A percentile compares a stretch with the other conserved stretches of the same genome.
Evolutionary conservation across 2,797 vertebrate species (phyloP).

Genomic region (Mergus octosetaceus): DNA sequence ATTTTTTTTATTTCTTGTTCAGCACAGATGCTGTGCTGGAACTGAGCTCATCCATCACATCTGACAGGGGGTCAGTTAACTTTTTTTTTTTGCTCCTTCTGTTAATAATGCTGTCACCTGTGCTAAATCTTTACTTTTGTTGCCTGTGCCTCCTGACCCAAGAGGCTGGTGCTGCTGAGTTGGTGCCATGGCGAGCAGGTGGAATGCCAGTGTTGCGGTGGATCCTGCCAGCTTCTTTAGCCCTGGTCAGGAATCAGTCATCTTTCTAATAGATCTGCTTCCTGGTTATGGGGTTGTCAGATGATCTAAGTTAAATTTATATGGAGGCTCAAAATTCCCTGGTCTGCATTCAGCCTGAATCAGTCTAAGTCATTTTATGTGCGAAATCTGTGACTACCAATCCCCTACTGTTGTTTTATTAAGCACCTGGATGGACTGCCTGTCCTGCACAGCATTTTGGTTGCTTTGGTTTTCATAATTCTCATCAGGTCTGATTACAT

Average conservation of each 20-base stretch:
- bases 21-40: neutral
- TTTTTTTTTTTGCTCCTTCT: neutral
- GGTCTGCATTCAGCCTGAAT: neutral
- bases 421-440: neutral
- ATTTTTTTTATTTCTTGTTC: too few relatives aligned
- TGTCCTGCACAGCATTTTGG: slow-evolving; percentile 25
- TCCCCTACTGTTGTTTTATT: slow-evolving; percentile 33
- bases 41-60: neutral
- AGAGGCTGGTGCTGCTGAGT: neutral
- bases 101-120: neutral
- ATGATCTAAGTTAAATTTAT: neutral
- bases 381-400: neutral
- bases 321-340: neutral
- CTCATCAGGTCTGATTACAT: neutral
- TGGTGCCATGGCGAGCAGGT: neutral
- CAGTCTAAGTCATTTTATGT: slow-evolving; percentile 18
- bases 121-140: neutral
- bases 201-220: neutral
- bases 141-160: neutral
- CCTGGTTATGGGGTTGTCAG: neutral
- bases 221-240: neutral
- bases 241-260: neutral
- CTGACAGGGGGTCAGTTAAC: neutral
- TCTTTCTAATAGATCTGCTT: neutral
- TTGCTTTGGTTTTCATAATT: neutral